Evolutionary conservation across 1,140 invertebrate genomes (phyloP).

Genomic region (Leptinotarsa defecta): DNA sequence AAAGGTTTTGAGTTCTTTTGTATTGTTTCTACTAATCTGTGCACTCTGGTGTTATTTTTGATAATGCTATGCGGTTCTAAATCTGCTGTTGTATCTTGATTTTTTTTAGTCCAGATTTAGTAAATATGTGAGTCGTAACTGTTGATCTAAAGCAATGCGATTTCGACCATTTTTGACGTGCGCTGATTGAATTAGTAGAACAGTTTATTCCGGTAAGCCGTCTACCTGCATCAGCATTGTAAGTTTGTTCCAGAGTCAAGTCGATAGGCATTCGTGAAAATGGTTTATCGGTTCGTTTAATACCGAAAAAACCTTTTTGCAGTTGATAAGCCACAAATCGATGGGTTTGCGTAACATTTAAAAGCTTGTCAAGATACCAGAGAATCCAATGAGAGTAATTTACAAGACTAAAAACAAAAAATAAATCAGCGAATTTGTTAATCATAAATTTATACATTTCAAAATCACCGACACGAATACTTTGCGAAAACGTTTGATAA

Average conservation of each 20-base stretch:
- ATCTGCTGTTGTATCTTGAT: constrained; percentile 16
- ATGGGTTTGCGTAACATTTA: constrained; percentile 11
- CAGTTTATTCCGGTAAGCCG: neutral
- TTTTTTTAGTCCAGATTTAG: neutral
- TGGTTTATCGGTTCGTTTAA: constrained; percentile 19
- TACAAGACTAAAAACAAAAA: constrained; percentile 11
- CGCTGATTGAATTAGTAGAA: constrained; percentile 7
- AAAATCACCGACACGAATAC: constrained; percentile 24
- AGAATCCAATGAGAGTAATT: neutral
- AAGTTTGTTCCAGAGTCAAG: constrained; percentile 18
- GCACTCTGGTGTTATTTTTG: neutral
- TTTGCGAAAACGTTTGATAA: neutral
- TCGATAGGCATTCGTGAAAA: constrained; percentile 13
- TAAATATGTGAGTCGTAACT: neutral
- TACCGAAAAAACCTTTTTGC: neutral
- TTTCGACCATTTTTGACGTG: neutral
- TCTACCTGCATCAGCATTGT: constrained; percentile 18
- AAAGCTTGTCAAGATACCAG: constrained; percentile 1
- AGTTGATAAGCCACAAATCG: neutral
- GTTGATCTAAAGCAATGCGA: neutral
- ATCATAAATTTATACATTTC: constrained; percentile 16
- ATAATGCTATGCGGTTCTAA: constrained; percentile 13
- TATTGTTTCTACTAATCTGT: neutral
- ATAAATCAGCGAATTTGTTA: constrained; percentile 12
- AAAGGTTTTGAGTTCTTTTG: neutral